Conservation (phyloP, 2,888 invertebrate genomes). For the Heliconius hortense region DNA sequence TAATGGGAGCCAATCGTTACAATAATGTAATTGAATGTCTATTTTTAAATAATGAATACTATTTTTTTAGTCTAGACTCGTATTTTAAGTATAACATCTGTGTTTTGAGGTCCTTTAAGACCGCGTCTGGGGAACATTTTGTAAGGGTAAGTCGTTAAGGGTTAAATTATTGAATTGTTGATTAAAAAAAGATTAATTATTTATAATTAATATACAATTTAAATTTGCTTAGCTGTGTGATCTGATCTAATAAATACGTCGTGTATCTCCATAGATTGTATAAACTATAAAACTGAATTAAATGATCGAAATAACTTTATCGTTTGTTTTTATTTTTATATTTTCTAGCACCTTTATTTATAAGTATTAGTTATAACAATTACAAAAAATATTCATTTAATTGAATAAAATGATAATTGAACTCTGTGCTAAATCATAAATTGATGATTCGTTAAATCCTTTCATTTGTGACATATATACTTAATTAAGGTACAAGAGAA, state of each 20-base stretch:
- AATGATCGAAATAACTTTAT: constrained; percentile 72
- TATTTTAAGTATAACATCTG: constrained; percentile 66
- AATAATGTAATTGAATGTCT: constrained; percentile 72
- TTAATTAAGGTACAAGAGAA: too few relatives aligned
- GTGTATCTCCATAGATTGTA: constrained; percentile 78
- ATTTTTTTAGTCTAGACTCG: constrained; percentile 63
- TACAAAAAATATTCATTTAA: too few relatives aligned
- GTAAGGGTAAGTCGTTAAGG: constrained; percentile 72
- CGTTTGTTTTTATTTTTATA: constrained; percentile 64
- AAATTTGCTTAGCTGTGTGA: constrained; percentile 78
- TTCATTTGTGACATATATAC: too few relatives aligned
- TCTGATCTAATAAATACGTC: constrained; percentile 77
- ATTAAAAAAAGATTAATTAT: constrained; percentile 60
- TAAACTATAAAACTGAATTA: constrained; percentile 78
- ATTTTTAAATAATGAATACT: constrained; percentile 66
- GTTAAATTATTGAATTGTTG: constrained; percentile 79
- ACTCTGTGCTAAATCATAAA: too few relatives aligned
- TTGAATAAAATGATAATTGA: too few relatives aligned
- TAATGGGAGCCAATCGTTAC: constrained; percentile 70
- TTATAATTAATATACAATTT: constrained; percentile 74
- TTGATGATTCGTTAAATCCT: too few relatives aligned
- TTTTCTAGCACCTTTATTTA: constrained; percentile 9
- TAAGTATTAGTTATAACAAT: neutral
- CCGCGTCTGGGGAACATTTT: constrained; percentile 75
- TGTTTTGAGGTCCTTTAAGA: constrained; percentile 59